Conservation (phyloP, 2,113 vertebrate species). For the Leucoraja erinaceus region DNA sequence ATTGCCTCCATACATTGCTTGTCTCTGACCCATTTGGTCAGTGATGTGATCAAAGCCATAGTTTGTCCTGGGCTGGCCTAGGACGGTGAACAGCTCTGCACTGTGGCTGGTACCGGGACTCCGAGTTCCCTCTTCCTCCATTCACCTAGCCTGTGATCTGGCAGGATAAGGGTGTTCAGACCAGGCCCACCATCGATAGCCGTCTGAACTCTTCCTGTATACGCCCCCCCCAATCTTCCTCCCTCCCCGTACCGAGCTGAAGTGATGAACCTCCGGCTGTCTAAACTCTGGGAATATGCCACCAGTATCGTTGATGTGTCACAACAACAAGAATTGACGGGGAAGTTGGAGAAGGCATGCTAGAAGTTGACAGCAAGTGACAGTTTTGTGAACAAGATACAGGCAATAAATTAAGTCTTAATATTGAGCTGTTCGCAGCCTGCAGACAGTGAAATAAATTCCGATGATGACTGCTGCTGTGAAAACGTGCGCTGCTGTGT, state of each 20-base stretch:
- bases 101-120: no score
- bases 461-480: neutral
- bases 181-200: no score
- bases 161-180: no score
- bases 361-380: neutral
- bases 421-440: neutral
- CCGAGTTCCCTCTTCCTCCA: no score
- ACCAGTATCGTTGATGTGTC: neutral
- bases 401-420: neutral
- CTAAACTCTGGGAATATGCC: neutral
- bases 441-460: neutral
- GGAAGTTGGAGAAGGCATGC: neutral
- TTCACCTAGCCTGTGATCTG: no score
- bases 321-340: neutral
- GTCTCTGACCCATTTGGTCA: neutral
- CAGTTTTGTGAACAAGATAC: conserved; percentile 26
- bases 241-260: neutral
- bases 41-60: neutral
- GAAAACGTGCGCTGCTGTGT: neutral
- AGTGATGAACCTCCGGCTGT: neutral
- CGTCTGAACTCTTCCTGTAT: neutral
- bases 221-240: no score
- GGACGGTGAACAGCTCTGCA: no score
- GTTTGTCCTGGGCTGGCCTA: no score
- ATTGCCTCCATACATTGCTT: neutral